Conservation (phyloP, 2,113 vertebrate genomes). For the Tetrax tetrax region DNA sequence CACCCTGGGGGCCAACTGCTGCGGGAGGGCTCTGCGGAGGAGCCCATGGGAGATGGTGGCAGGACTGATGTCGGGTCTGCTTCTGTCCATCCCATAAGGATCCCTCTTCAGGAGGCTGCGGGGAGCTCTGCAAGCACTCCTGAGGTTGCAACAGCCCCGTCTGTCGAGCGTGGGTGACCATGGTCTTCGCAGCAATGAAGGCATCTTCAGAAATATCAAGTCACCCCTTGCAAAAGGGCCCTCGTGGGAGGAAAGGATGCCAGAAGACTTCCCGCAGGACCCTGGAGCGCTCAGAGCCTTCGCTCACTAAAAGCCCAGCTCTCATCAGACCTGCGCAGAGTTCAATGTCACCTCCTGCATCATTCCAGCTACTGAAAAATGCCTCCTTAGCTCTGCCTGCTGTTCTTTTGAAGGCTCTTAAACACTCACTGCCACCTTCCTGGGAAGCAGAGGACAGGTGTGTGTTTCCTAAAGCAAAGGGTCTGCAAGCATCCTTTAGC, state of each 20-base stretch:
- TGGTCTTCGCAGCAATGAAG: neutral
- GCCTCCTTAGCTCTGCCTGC: neutral
- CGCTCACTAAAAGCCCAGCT: fast-evolving
- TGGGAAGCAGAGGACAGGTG: neutral
- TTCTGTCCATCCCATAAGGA: neutral
- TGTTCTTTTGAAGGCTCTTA: neutral
- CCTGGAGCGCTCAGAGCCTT: neutral
- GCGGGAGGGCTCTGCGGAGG: neutral
- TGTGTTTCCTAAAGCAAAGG: neutral
- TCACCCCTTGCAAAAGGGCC: neutral
- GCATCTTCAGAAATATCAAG: neutral
- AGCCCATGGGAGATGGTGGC: neutral
- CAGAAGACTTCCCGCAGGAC: neutral
- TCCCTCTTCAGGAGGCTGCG: neutral
- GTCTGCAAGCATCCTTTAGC: neutral
- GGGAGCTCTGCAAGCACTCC: neutral
- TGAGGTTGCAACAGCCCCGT: neutral
- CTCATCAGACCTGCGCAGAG: neutral
- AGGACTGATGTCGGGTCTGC: neutral
- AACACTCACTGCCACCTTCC: neutral
- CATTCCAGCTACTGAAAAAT: neutral
- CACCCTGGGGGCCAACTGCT: fast-evolving
- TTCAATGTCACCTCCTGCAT: neutral
- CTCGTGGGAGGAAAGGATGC: neutral
- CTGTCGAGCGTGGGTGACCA: fast-evolving